Base-by-base conservation (phyloP, 2,797 vertebrate genomes). In the Amphiprion clarkii region DNA sequence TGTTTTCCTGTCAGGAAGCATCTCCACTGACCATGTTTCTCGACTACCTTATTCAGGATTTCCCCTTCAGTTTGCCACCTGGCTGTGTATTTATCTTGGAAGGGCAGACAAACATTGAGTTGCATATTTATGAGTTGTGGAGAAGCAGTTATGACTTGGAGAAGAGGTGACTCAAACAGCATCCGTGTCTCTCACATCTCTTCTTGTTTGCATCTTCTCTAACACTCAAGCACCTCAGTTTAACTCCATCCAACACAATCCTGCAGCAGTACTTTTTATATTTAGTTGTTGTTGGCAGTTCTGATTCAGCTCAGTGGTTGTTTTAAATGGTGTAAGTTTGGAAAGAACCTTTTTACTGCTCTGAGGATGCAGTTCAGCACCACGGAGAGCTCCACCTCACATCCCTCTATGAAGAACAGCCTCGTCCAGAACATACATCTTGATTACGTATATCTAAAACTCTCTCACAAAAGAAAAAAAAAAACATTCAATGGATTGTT, bases 331-430 rank as follows among this genome's bases (percentile, higher is more conserved):
- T 13, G 39, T 4, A 17, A 4, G 48, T 33, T 31, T 31, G 31
- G 6, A 31, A 31, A 31, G 5, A 31, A 31, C 27, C 27, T 27
- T 27, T 3, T 27, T 27, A 27, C 27, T 31, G 31, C 31, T 31
- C 2, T 31, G 31, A 31, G 31, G 31, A 31, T 60, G 5, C 7
- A 39, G 16, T 80, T 83, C 71, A 83, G 65, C 44, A 79, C 70
- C 59, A 71, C 29, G 77, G 73, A 80, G 10, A 88, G 62, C 68
- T 68, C 69, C 59, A 16, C 23, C 5, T n/a, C 27, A 57, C 33
- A 65, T 0, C 23, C 49, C 21, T 46, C 9, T 14, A n/a, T 42
- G 1, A 66, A 25, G 9, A 54, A 29, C 17, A 55, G 9, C n/a
- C 67, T 39, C 36, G 17, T 61, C 17, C 23, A 16, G 31, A 7